Evolutionary conservation across 2,797 vertebrate genomes (phyloP).

Genomic region (Anolis apletophallus): DNA sequence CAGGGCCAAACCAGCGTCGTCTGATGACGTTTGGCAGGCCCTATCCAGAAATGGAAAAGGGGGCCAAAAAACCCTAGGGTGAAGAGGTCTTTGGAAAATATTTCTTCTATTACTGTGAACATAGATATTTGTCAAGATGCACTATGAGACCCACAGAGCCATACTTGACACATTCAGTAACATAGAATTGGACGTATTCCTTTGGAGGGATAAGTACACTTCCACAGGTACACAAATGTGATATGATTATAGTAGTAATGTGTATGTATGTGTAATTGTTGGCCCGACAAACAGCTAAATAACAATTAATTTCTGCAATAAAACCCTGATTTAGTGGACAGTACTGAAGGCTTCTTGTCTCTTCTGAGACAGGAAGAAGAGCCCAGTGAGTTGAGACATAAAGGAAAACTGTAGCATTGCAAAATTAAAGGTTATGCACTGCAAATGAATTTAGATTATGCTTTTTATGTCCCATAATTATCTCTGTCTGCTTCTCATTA

Average conservation of each 20-base stretch:
- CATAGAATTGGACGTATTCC: neutral
- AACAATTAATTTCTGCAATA: neutral
- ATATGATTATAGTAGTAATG: neutral
- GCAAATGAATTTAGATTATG: conserved; percentile 51
- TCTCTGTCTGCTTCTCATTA: conserved; percentile 51
- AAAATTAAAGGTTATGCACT: conserved; percentile 43
- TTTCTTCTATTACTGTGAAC: neutral
- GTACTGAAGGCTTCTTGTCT: conserved; percentile 1
- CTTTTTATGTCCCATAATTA: conserved; percentile 41
- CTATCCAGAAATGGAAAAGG: too few relatives aligned
- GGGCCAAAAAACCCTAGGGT: too few relatives aligned
- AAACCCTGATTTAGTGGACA: neutral
- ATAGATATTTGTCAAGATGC: neutral
- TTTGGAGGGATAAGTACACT: neutral
- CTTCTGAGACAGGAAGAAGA: conserved; percentile 21
- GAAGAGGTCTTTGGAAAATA: neutral
- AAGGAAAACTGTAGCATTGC: neutral
- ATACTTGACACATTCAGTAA: neutral
- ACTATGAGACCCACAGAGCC: neutral
- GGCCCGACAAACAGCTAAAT: neutral
- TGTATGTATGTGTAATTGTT: neutral
- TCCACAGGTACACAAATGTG: neutral
- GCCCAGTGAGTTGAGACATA: conserved; percentile 21
- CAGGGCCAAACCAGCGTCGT: too few relatives aligned
- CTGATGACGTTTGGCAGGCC: too few relatives aligned